phyloP scores from a whole-genome alignment of 2,888 invertebrate genomes.

The Amblyjoppa proteus region DNA sequence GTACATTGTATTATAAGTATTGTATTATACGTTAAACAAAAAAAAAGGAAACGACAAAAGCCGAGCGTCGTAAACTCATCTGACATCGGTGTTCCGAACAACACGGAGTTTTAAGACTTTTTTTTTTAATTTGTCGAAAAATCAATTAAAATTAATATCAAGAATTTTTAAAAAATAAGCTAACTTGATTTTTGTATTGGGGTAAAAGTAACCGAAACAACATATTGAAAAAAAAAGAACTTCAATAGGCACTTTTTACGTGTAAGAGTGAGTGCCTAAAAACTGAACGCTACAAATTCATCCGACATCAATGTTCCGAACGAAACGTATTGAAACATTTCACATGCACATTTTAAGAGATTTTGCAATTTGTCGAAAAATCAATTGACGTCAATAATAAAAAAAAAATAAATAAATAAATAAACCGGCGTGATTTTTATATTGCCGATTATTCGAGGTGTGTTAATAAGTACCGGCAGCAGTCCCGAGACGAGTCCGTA shows the following conservation, averaged over 20 bases:
- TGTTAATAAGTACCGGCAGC: slow-evolving; percentile 18
- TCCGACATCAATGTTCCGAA: neutral
- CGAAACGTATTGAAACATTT: neutral
- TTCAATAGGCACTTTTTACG: no score
- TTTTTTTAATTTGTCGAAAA: neutral
- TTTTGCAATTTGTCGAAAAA: neutral
- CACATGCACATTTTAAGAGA: neutral
- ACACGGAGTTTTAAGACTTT: no score
- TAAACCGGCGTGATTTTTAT: slow-evolving; percentile 33
- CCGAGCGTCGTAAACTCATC: slow-evolving; percentile 10
- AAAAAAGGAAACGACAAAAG: slow-evolving; percentile 4
- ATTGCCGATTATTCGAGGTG: slow-evolving; percentile 74
- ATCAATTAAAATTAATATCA: no score
- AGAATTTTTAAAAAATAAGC: no score
- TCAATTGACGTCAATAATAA: neutral
- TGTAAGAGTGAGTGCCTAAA: neutral
- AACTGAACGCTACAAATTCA: slow-evolving; percentile 25
- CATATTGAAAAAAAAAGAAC: no score
- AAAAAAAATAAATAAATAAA: neutral
- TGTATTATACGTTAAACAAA: slow-evolving; percentile 19
- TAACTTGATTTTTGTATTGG: slow-evolving; percentile 69
- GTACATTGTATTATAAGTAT: slow-evolving; percentile 30
- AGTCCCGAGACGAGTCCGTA: slow-evolving; percentile 23
- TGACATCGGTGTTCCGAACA: neutral
- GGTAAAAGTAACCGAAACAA: slow-evolving; percentile 55